Percentiles rank a stretch among this genome's conserved stretches.
Evolutionary conservation across 2,888 invertebrate genomes (phyloP).

Genomic region (Iphiclides podalirius): DNA sequence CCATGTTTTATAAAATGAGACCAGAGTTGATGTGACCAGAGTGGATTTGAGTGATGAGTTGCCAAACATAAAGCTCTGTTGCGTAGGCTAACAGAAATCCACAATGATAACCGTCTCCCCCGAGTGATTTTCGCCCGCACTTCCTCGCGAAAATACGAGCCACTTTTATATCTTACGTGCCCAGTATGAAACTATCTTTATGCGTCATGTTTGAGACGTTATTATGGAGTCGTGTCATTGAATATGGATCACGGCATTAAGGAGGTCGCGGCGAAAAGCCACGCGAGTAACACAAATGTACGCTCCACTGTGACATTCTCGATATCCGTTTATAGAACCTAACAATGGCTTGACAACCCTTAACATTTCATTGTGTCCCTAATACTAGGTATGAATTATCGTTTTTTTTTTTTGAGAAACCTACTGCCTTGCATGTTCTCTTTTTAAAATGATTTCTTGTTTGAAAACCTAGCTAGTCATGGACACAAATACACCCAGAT

Average conservation of each 20-base stretch:
- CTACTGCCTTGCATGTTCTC: too few relatives aligned
- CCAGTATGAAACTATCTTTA: constrained; percentile 12
- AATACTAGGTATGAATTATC: too few relatives aligned
- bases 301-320: background rate
- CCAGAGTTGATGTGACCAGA: too few relatives aligned
- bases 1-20: too few relatives aligned
- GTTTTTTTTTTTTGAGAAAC: too few relatives aligned
- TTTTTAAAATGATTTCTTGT: too few relatives aligned
- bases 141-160: background rate
- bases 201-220: constrained; percentile 8
- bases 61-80: background rate
- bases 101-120: constrained; percentile 13
- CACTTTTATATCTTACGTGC: constrained; percentile 15
- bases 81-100: background rate
- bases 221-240: constrained; percentile 8
- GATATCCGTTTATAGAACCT: background rate
- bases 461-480: too few relatives aligned
- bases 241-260: constrained; percentile 13
- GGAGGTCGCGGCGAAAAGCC: background rate
- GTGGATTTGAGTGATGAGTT: too few relatives aligned
- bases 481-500: too few relatives aligned
- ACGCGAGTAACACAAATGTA: background rate
- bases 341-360: background rate
- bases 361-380: background rate
- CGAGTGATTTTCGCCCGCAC: constrained; percentile 6